Evolutionary conservation across 2,797 vertebrate species (phyloP), one percentile per base, ranked within the genome.

Genomic region (Linurgus olivaceus): DNA sequence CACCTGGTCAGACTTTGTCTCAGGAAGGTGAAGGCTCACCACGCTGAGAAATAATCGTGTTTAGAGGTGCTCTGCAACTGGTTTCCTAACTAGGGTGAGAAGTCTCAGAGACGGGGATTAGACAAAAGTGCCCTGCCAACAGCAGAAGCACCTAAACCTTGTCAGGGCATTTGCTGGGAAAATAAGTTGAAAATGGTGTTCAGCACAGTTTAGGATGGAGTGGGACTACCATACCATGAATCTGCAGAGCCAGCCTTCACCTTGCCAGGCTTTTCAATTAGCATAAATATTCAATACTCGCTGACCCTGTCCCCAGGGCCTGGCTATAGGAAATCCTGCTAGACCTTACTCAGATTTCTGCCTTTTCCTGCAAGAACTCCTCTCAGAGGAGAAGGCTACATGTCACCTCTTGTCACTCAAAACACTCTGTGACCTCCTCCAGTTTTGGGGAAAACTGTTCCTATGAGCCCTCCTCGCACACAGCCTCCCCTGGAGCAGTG

Each of bases 381-480:
- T 54, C 38, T 57, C 18, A 42, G 24, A 24, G 12, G 7, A 45
- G 57, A 84, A 74, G 25, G 9, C 14, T 38, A 21, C 58, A 11
- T 9, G 11, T 8, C 65, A 74, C 45, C 29, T 76, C 3, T 8
- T 33, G 23, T 9, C 45, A 38, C 25, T 40, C 12, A 16, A 83
- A 90, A 77, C 2, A 0, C 8, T 38, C 35, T 16, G 19, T 8
- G 4, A 57, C 29, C 10, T 68, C 78, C 14, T 31, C 8, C 29
- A 45, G 29, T 57, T 90, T 37, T 57, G 26, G 24, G 33, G n/a
- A 35, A 38, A 72, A 17, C 13, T 5, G 7, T 35, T 86, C 17
- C 10, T 4, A 0, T 0, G 11, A 61, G 20, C 11, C 17, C 15
- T 57, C 26, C 35, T 72, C 2, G 6, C 16, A 14, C 75, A 7